phyloP scores from a whole-genome alignment of 2,888 invertebrate genomes.

The Lithophane ornitopus region DNA sequence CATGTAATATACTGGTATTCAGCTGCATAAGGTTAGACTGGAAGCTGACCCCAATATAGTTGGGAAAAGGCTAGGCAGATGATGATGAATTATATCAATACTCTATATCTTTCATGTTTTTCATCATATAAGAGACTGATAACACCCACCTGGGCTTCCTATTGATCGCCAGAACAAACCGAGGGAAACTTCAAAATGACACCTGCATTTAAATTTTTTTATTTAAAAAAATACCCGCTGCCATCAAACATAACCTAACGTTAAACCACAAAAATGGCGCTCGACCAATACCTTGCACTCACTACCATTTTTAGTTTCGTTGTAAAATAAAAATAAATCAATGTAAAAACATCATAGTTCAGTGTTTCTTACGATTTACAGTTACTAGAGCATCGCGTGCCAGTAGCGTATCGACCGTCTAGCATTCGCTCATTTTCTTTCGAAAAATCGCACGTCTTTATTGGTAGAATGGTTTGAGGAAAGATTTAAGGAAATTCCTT shows the following conservation, averaged over 20 bases:
- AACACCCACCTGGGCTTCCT: not conserved
- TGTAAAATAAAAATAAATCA: conserved; percentile 67
- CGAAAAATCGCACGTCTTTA: conserved; percentile 64
- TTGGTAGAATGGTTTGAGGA: conserved; percentile 41
- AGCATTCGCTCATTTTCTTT: conserved; percentile 66
- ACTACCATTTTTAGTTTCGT: conserved; percentile 43
- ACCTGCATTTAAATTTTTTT: not conserved
- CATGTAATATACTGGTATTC: no score
- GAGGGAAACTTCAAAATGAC: not conserved
- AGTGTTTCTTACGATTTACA: conserved; percentile 76
- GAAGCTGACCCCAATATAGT: no score
- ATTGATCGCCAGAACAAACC: not conserved
- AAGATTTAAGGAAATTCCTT: conserved; percentile 59
- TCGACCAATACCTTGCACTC: not conserved
- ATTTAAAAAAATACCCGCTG: not conserved
- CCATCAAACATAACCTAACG: not conserved
- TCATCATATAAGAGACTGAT: no score
- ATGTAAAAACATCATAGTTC: conserved; percentile 67
- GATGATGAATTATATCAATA: not conserved
- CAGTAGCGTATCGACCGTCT: conserved; percentile 68
- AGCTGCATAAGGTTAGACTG: no score
- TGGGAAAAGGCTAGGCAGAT: no score
- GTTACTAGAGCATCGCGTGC: conserved; percentile 73
- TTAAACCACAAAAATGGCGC: conserved; percentile 16
- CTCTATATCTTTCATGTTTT: not conserved